Evolutionary conservation across 1,140 invertebrate species (phyloP).

Genomic region (Thalassaphorura encarpata): DNA sequence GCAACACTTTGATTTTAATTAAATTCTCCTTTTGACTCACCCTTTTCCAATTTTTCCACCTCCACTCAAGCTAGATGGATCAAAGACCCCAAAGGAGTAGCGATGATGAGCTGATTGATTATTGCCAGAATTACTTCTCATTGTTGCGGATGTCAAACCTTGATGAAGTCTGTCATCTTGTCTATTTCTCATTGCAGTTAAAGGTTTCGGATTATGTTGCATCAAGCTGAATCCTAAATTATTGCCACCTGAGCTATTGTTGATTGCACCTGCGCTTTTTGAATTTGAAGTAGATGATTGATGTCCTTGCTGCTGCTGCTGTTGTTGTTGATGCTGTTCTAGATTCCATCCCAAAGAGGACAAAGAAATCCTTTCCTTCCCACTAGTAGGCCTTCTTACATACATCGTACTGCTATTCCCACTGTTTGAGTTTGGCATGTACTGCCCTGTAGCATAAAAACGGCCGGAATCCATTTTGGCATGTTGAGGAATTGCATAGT

Average conservation of each 20-base stretch:
- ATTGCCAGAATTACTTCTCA: neutral
- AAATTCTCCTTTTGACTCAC: slow-evolving; percentile 17
- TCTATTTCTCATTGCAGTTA: neutral
- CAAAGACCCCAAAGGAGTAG: slow-evolving; percentile 31
- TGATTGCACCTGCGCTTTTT: slow-evolving; percentile 5
- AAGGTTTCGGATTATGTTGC: too few species aligned
- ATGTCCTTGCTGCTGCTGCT: neutral
- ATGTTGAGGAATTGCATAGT: too few species aligned
- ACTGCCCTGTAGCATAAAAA: slow-evolving; percentile 14
- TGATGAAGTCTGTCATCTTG: too few species aligned
- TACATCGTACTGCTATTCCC: slow-evolving; percentile 24
- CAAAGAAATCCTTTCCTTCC: slow-evolving; percentile 25
- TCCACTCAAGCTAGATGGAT: slow-evolving; percentile 17
- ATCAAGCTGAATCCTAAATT: neutral
- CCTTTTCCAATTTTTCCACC: slow-evolving; percentile 20
- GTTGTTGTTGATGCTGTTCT: neutral
- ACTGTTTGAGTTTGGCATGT: slow-evolving; percentile 12
- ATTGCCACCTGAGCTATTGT: neutral
- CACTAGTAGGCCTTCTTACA: slow-evolving; percentile 14
- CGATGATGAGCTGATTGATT: slow-evolving; percentile 12
- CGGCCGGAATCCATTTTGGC: neutral
- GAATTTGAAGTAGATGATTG: neutral
- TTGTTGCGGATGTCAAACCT: too few species aligned
- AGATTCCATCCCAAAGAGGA: slow-evolving; percentile 26
- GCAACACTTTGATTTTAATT: neutral